Percentiles rank a stretch among this genome's conserved stretches.
Conservation (phyloP, 2,797 vertebrate genomes). For the Ctenopoma kingsleyae region DNA sequence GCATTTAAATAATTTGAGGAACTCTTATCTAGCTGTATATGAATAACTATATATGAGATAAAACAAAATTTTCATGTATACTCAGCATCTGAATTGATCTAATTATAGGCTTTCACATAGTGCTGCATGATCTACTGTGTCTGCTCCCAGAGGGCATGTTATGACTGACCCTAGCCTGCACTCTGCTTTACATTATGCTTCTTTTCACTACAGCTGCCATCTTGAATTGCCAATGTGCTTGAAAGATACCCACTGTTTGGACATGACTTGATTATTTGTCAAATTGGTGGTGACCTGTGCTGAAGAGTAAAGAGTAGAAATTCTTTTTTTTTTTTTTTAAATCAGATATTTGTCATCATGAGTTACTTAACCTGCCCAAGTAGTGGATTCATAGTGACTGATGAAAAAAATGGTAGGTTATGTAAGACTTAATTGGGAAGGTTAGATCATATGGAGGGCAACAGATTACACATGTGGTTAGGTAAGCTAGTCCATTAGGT, state of each 20-base stretch:
- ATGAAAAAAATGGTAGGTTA: not conserved
- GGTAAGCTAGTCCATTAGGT: not conserved
- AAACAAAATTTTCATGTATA: slow-evolving; percentile 26
- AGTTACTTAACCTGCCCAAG: not conserved
- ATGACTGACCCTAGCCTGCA: slow-evolving; percentile 35
- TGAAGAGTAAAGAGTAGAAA: slow-evolving; percentile 14
- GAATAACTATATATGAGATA: slow-evolving; percentile 12
- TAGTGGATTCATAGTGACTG: not conserved
- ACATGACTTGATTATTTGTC: slow-evolving; percentile 28
- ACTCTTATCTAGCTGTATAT: not conserved
- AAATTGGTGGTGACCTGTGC: slow-evolving; percentile 18
- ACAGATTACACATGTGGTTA: not conserved
- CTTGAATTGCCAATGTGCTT: slow-evolving; percentile 26
- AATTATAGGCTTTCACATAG: slow-evolving; percentile 37
- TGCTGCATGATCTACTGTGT: slow-evolving; percentile 30
- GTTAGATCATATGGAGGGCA: not conserved
- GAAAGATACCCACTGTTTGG: slow-evolving; percentile 24
- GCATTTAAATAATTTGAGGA: not conserved
- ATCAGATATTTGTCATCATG: not conserved
- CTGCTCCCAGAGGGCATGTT: slow-evolving; percentile 35
- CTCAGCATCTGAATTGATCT: slow-evolving; percentile 40
- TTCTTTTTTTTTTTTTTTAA: slow-evolving; percentile 27
- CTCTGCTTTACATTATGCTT: slow-evolving; percentile 42
- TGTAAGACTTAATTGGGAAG: not conserved
- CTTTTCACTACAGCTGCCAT: slow-evolving; percentile 38